Base-by-base conservation (phyloP, 1,140 invertebrate genomes). In the Cylas formicarius region DNA sequence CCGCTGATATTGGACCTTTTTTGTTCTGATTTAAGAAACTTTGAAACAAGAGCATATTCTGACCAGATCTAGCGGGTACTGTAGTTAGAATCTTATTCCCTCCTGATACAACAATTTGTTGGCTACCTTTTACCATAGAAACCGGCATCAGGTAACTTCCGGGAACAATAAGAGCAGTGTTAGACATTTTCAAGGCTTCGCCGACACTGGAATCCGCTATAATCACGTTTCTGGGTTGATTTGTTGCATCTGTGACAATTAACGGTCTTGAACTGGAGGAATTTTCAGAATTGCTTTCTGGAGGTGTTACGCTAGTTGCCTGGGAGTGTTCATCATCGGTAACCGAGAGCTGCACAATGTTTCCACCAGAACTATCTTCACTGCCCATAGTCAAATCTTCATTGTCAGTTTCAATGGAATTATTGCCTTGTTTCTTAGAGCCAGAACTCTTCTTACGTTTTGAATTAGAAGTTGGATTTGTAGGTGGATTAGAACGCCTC, bases 381-480 rank as follows among this genome's bases (percentile, higher is more conserved):
- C 80, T 82, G 0, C 78, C 80, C 69, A 81, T 77, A 0, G 79
- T 82, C 4, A 74, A 69, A 54, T 82, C 80, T 4, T 83, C 81
- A 1, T 68, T 57, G 29, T 77, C 77, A 17, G 65, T 63, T 9
- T 72, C 62, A 59, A 61, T 27, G 19, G 38, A 29, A 11, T 28
- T 42, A 31, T 10, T 20, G 10, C 8, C 36, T 7, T 26, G 16
- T 11, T 18, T 13, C 19, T 9, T 23, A 26, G 22, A 40, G 13
- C 21, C 45, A 13, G 20, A 31, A 7, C 45, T 50, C 32, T 53
- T 48, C 13, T 48, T 50, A 13, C 36, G 72, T 76, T 26, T 72
- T 61, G 64, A 76, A 76, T 9, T 67, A 72, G 49, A 73, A 73
- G 52, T 64, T 4, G 81, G 78, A 67, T 82, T 84, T 0, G 80